Evolutionary conservation across 2,888 invertebrate species (phyloP).

Genomic region (Eupeodes luniger): DNA sequence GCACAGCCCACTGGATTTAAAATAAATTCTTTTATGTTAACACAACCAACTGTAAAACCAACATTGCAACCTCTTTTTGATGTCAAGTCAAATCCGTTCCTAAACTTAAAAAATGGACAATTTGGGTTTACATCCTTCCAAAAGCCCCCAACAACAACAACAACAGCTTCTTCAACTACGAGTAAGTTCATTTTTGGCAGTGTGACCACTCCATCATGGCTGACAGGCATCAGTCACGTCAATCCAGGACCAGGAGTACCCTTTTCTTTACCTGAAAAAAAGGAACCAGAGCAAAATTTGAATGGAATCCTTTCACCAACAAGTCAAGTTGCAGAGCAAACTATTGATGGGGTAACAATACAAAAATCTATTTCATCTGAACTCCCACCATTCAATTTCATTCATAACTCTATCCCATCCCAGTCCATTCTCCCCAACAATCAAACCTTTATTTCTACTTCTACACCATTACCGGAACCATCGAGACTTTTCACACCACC

Average conservation of each 20-base stretch:
- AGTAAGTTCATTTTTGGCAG: constrained; percentile 80
- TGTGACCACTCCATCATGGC: constrained; percentile 81
- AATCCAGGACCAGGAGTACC: constrained; percentile 82
- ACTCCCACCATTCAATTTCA: constrained; percentile 46
- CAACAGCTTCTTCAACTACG: constrained; percentile 66
- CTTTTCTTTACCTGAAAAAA: constrained; percentile 45
- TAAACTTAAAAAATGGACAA: constrained; percentile 35
- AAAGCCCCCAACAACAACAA: constrained; percentile 58
- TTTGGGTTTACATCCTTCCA: not conserved
- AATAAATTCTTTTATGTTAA: constrained; percentile 68
- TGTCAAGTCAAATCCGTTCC: constrained; percentile 42
- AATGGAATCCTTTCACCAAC: constrained; percentile 77
- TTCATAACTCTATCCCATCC: constrained; percentile 69
- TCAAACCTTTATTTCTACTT: constrained; percentile 43
- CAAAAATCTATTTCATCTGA: constrained; percentile 72
- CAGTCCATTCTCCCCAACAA: constrained; percentile 57
- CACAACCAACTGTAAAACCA: constrained; percentile 30
- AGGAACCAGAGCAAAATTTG: constrained; percentile 42
- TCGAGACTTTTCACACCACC: constrained; percentile 62
- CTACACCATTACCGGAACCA: constrained; percentile 64
- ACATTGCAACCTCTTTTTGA: constrained; percentile 45
- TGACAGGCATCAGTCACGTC: constrained; percentile 81
- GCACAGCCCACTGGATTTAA: constrained; percentile 59
- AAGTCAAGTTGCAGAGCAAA: constrained; percentile 45
- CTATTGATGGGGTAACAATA: constrained; percentile 60